Base-by-base conservation (phyloP, 2,113 vertebrate species). In the Scopus umbretta region DNA sequence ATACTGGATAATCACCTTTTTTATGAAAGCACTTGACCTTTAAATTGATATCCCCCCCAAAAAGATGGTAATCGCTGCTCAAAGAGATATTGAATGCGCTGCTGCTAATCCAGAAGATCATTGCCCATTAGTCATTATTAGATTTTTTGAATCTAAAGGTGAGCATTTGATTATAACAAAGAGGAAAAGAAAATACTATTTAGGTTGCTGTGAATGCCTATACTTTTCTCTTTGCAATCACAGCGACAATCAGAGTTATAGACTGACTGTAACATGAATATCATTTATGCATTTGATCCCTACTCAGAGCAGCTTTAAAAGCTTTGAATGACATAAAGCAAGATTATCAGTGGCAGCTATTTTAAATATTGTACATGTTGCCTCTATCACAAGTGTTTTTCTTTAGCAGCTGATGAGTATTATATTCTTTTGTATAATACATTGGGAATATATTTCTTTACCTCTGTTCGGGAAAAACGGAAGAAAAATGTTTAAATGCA, bases 21-120 rank as follows among this genome's bases (percentile, higher is more conserved):
- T 98, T 98, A 98, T 97, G 96, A 97, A 98, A 96, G 94, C 92
- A 95, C 94, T 98, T 98, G 98, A 98, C 98, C 98, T 98, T 98
- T 98, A 97, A 97, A 98, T 98, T 97, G 95, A 96, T 97, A 98
- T 94, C 63, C 80, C 72, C 70, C 89, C 63, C 27, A 32, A 97
- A 97, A 96, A 97, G 96, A 97, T 97, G 96, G 95, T 86, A 98
- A 98, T 98, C 92, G 22, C 93, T 96, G 59, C 94, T 97, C 96
- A 95, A 97, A 97, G 87, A 96, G 92, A 56, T 95, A 88, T 76
- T 97, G 97, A 98, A 97, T 96, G 93, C 7, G 16, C 85, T 58
- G 74, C 63, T 75, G 92, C 93, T 96, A 90, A 97, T 94, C 82
- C 95, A 94, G 94, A 94, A 65, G 93, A 96, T 88, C 86, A 80